Conservation (phyloP, 64 coral and sea anemone species). For the Anthopleura sola region DNA sequence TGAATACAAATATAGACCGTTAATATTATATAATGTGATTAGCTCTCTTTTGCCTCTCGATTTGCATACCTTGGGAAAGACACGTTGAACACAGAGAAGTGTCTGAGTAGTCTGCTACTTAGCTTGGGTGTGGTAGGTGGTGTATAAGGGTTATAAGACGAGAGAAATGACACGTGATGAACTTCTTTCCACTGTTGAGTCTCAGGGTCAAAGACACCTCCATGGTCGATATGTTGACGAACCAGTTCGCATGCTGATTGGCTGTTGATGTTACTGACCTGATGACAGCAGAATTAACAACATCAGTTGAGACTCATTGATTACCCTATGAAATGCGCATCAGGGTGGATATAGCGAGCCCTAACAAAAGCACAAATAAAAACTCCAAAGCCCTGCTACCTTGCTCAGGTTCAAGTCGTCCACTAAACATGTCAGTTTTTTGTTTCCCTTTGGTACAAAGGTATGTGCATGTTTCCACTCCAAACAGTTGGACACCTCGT, state of each 20-base stretch:
- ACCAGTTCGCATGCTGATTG: slow-evolving; percentile 89
- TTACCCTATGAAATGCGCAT: too few relatives aligned
- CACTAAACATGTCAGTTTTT: slow-evolving; percentile 79
- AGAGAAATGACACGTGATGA: slow-evolving; percentile 86
- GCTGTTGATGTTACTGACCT: slow-evolving; percentile 71
- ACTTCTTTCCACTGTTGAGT: slow-evolving; percentile 88
- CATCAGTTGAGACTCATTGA: too few relatives aligned
- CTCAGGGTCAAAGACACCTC: slow-evolving; percentile 93
- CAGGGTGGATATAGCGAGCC: too few relatives aligned
- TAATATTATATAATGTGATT: neutral
- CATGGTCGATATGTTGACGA: slow-evolving; percentile 95
- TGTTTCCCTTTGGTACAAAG: slow-evolving; percentile 96
- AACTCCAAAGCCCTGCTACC: slow-evolving; percentile 9
- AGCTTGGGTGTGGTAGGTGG: slow-evolving; percentile 78
- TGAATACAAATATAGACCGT: neutral
- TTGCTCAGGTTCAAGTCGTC: slow-evolving; percentile 96
- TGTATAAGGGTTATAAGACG: slow-evolving; percentile 86
- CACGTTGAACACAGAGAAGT: slow-evolving; percentile 88
- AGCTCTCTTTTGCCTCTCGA: neutral
- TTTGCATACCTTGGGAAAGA: slow-evolving; percentile 77
- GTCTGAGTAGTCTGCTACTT: slow-evolving; percentile 63
- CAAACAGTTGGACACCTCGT: slow-evolving; percentile 64
- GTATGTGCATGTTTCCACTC: slow-evolving; percentile 98
- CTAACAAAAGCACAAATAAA: too few relatives aligned
- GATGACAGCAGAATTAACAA: neutral